These are phyloP conservation scores for Tiliqua scincoides DNA, from an alignment of 2,113 vertebrate species.

Conservation along the genomic window DNA sequence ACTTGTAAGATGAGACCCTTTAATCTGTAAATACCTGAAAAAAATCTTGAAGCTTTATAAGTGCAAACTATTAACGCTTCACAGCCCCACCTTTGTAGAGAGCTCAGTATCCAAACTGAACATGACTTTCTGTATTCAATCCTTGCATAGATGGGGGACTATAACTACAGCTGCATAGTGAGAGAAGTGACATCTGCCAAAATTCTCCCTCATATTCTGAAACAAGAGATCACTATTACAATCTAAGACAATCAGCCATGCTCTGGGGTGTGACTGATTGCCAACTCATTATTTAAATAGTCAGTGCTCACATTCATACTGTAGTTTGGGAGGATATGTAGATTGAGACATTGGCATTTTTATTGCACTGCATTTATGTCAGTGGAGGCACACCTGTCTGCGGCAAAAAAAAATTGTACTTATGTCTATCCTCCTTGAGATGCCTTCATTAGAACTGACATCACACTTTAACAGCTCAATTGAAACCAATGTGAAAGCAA, in stretches of 20 bases:
- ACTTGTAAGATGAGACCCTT: not conserved
- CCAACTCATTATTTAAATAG: not conserved
- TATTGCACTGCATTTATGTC: not conserved
- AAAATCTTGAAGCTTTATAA: not conserved
- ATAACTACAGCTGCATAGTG: not conserved
- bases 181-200: not conserved
- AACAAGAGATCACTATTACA: not conserved
- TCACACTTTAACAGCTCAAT: not conserved
- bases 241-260: not conserved
- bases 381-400: not conserved
- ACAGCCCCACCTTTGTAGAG: no score
- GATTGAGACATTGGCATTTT: not conserved
- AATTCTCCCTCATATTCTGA: not conserved
- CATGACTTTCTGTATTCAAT: not conserved
- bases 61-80: not conserved
- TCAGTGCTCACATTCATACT: not conserved
- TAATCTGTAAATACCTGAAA: not conserved
- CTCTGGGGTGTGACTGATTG: not conserved
- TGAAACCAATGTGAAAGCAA: not conserved
- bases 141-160: not conserved
- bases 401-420: not conserved
- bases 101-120: not conserved
- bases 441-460: not conserved
- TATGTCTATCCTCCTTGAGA: not conserved
- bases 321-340: not conserved